Base-by-base conservation (phyloP, 2,797 vertebrate species). In the Salarias fasciatus region DNA sequence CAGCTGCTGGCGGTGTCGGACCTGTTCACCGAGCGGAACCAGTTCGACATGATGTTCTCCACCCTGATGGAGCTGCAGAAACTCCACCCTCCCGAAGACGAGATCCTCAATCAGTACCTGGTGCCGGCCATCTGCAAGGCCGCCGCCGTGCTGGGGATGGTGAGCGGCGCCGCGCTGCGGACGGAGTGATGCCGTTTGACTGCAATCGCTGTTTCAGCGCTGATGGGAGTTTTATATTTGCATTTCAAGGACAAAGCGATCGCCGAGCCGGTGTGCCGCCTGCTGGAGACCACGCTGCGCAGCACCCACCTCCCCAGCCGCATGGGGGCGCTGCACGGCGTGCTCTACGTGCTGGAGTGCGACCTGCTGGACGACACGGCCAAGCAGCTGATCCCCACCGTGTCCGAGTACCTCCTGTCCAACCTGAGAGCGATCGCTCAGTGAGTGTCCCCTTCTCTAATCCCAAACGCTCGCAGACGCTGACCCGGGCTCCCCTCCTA, bases 31-130 rank as follows among this genome's bases (percentile, higher is more conserved):
- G 97, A 99, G 86, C 94, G 98, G 80, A 98, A 93, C 87, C 98
- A 99, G 89, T 99, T 98, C 86, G 97, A 99, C 87, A 97, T 95
- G 95, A 99, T 99, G 98, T 99, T 97, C 70, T 87, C 92, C 52
- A 96, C 97, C 0, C 71, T 99, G 86, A 95, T 92, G 41, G 97
- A 98, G 65, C 85, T 99, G 36, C 94, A 97, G 72, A 96, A 96
- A 86, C 94, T 94, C 31, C 98, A 99, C 75, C 98, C 97, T 0
- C 88, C 95, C 0, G 98, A 99, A 72, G 98, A 99, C 18, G 98
- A 99, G 85, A 98, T 99, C 75, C 95, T 99, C 35, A 86, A 95
- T 45, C 97, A 99, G 59, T 99, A 99, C 88, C 91, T 99, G 63
- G 95, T 98, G 53, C 98, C 98, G 0, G 97, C 97, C 54, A 95